Evolutionary conservation across 2,888 invertebrate species (phyloP).

Genomic region (Holacanthella duospinosa): DNA sequence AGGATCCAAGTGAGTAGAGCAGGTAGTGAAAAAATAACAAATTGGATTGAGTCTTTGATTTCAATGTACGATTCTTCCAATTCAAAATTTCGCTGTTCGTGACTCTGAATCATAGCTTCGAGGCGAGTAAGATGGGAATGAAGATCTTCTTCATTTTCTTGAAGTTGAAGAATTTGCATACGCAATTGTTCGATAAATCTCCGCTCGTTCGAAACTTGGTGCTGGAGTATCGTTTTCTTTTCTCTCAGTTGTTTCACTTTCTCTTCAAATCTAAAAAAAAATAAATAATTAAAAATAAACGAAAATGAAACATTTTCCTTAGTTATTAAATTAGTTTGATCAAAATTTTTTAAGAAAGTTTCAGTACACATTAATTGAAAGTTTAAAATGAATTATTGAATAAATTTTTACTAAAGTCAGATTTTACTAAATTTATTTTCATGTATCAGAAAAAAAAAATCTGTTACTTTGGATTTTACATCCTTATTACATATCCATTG

Average conservation of each 20-base stretch:
- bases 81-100: constrained; percentile 48
- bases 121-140: constrained; percentile 46
- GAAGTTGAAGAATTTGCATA: constrained; percentile 27
- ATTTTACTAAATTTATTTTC: no score
- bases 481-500: no score
- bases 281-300: constrained; percentile 5
- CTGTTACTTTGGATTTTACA: no score
- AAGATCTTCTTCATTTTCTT: constrained; percentile 38
- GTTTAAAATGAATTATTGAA: no score
- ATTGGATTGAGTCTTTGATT: constrained; percentile 48
- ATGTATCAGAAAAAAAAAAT: no score
- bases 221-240: constrained; percentile 39
- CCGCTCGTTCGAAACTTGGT: constrained; percentile 37
- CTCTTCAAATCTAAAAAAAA: constrained; percentile 39
- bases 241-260: constrained; percentile 39
- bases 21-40: constrained; percentile 53
- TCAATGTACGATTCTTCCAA: constrained; percentile 49
- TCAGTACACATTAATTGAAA: no score
- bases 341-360: no score
- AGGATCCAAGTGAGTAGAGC: constrained; percentile 53
- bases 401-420: no score
- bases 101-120: constrained; percentile 48
- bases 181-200: constrained; percentile 33
- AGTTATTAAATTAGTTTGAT: neutral
- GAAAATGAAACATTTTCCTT: neutral